Base-by-base conservation (phyloP, 1,140 invertebrate species). In the Drosophila pseudoananassae region DNA sequence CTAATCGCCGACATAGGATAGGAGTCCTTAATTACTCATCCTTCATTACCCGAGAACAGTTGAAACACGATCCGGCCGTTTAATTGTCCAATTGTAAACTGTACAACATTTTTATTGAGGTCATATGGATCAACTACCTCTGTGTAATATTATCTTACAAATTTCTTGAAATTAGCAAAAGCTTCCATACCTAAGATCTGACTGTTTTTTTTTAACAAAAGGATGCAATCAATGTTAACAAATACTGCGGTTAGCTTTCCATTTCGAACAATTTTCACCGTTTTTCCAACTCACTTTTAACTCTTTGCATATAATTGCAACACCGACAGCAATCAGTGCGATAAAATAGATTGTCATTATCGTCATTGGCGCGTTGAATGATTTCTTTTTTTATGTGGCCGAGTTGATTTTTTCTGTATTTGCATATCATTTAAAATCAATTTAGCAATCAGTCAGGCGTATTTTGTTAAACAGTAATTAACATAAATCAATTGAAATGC, bases 401-500 rank as follows among this genome's bases (percentile, higher is more conserved):
- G 50, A 50, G 46, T 52, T 17, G n/a, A 59, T 56, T 72, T 60
- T 77, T 76, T 51, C 38, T 43, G 52, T 72, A 68, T 88, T 88
- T 87, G 75, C 66, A 76, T 82, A 76, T 82, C 66, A 88, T 88
- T 82, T 78, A 78, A 87, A 82, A 76, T 87, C 83, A 87, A 88
- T 87, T 87, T 83, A 76, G 83, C 66, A 72, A 79, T 83, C 82
- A 83, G 58, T 69, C 70, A 64, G 49, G 63, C 83, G 71, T 61
- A 65, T 76, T 88, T 78, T 88, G 71, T 82, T 88, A 70, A 88
- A 88, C 83, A 88, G 78, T 87, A 87, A 83, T 87, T 87, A 87
- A 87, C 83, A 79, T 83, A 88, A 87, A 87, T 83, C 71, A 88
- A 83, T 87, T 78, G 69, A 54, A 82, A 72, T 58, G 47, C 60